phyloP scores from a whole-genome alignment of 2,797 vertebrate species.

The Linurgus olivaceus region DNA sequence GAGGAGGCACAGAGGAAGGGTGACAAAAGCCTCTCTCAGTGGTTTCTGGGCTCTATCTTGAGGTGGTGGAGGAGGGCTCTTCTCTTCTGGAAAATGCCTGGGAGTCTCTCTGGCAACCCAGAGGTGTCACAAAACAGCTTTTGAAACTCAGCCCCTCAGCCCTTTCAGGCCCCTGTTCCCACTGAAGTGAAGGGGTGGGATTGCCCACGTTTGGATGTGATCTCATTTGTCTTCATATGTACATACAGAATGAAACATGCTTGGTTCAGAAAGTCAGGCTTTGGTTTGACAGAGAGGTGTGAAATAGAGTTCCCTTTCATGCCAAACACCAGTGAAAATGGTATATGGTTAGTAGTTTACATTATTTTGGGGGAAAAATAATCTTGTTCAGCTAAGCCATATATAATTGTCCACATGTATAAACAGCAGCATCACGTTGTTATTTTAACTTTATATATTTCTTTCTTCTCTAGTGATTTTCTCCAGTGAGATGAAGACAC shows the following conservation, averaged over 20 bases:
- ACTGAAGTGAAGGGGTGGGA: not conserved
- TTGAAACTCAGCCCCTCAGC: not conserved
- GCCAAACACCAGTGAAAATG: not conserved
- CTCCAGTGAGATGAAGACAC: not conserved
- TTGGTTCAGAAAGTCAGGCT: not conserved
- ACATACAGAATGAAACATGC: not conserved
- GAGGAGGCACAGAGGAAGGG: not conserved
- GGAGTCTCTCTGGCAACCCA: not conserved
- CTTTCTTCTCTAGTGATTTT: not conserved
- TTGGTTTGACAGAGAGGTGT: not conserved
- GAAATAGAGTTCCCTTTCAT: not conserved
- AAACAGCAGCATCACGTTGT: not conserved
- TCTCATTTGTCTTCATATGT: not conserved
- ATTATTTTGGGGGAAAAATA: not conserved
- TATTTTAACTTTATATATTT: not conserved
- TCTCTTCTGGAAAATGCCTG: not conserved
- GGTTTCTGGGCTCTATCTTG: rapidly evolving
- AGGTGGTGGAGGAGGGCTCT: not conserved
- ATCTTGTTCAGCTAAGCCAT: not conserved
- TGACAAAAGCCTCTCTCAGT: rapidly evolving
- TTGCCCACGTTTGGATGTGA: rapidly evolving
- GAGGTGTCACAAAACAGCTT: not conserved
- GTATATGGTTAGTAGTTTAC: not conserved
- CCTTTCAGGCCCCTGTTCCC: not conserved
- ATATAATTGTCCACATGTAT: not conserved